Evolutionary conservation across 2,797 vertebrate genomes (phyloP).

Genomic region (Smutsia gigantea): DNA sequence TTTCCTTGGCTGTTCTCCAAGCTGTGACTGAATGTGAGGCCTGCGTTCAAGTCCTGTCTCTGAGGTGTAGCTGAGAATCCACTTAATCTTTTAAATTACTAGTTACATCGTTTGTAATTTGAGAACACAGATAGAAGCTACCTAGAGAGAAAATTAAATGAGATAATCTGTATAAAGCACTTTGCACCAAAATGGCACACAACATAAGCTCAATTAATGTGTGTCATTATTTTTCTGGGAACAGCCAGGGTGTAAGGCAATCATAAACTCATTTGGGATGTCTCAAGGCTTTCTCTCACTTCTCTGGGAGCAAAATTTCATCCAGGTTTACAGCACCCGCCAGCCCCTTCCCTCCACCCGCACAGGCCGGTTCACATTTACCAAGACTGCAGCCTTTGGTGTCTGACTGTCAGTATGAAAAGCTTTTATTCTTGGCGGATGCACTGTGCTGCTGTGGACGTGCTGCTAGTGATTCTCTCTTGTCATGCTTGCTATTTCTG

Average conservation of each 20-base stretch:
- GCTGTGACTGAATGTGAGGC: not conserved
- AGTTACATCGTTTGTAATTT: not conserved
- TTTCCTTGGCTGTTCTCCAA: not conserved
- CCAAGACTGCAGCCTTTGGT: not conserved
- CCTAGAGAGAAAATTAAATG: constrained; percentile 29
- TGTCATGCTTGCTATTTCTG: not conserved
- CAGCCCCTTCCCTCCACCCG: too few relatives aligned
- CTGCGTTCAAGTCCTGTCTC: not conserved
- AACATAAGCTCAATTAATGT: not conserved
- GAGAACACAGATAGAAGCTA: not conserved
- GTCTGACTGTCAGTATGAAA: not conserved
- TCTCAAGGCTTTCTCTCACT: not conserved
- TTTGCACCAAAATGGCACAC: not conserved
- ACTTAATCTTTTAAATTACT: not conserved
- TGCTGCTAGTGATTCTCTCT: not conserved
- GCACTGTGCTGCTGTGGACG: not conserved
- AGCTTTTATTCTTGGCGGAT: not conserved
- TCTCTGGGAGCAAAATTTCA: not conserved
- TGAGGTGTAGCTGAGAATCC: not conserved
- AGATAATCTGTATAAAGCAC: not conserved
- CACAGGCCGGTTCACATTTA: not conserved
- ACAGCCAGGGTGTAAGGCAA: not conserved
- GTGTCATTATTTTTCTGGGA: constrained; percentile 10
- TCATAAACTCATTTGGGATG: not conserved
- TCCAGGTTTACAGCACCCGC: not conserved